Conservation (phyloP, 2,113 vertebrate species). For the Chlorodrepanis virens region DNA sequence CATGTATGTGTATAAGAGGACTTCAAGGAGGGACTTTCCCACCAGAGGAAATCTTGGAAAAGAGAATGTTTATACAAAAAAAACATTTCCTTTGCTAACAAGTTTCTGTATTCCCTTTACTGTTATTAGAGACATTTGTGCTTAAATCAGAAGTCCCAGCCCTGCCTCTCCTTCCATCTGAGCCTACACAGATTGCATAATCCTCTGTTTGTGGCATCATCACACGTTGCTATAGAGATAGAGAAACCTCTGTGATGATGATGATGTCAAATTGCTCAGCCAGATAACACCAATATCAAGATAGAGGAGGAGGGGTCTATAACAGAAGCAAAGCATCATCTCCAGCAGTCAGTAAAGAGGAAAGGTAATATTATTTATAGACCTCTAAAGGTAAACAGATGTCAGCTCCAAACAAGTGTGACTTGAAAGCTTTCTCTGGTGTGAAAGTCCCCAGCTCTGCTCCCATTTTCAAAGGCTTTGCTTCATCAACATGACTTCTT, state of each 20-base stretch:
- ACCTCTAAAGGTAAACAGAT: slow-evolving; percentile 59
- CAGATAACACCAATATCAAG: slow-evolving; percentile 13
- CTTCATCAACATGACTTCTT: slow-evolving; percentile 7
- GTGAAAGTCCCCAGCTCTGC: not conserved
- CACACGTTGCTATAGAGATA: not conserved
- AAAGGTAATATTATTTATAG: slow-evolving; percentile 68
- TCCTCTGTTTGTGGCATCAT: slow-evolving; percentile 41
- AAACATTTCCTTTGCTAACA: not conserved
- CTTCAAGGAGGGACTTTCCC: not conserved
- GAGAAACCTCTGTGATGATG: not conserved
- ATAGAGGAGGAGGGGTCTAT: not conserved
- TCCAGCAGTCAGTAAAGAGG: slow-evolving; percentile 56
- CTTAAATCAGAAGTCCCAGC: not conserved
- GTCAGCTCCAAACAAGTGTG: slow-evolving; percentile 15
- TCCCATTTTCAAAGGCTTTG: slow-evolving; percentile 31
- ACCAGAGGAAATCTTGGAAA: slow-evolving; percentile 29
- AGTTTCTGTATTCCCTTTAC: not conserved
- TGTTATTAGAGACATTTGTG: slow-evolving; percentile 24
- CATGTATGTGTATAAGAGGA: not conserved
- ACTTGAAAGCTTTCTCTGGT: slow-evolving; percentile 46
- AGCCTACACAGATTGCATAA: slow-evolving; percentile 7
- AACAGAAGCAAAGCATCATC: slow-evolving; percentile 51
- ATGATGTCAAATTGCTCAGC: slow-evolving; percentile 45
- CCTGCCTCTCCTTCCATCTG: slow-evolving; percentile 30
- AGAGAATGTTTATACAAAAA: slow-evolving; percentile 37